Evolutionary conservation across 2,797 vertebrate genomes (phyloP).

Genomic region (Pipistrellus kuhlii): DNA sequence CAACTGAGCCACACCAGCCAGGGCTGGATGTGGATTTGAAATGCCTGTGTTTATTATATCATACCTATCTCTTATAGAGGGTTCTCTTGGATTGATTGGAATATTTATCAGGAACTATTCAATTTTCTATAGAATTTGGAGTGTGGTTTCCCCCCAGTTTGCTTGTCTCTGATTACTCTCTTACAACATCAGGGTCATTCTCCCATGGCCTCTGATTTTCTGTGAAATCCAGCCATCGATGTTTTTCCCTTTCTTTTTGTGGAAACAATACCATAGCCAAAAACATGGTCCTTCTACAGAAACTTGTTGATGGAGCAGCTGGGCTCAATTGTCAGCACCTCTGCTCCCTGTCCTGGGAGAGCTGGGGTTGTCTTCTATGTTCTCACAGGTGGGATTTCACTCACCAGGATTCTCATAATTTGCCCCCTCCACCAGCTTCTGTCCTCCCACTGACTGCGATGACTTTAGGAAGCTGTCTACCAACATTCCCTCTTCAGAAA

Average conservation of each 20-base stretch:
- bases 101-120: not conserved
- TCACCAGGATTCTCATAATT: not conserved
- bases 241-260: slow-evolving; percentile 66
- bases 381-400: not conserved
- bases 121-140: slow-evolving; percentile 49
- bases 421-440: not conserved
- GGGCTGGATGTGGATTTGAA: not conserved
- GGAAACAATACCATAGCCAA: slow-evolving; percentile 49
- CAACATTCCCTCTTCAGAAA: not conserved
- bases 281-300: slow-evolving; percentile 65
- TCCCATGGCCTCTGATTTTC: slow-evolving; percentile 58
- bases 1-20: not conserved
- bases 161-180: slow-evolving; percentile 47
- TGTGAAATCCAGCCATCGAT: slow-evolving; percentile 69
- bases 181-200: slow-evolving; percentile 38
- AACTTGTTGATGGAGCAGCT: slow-evolving; percentile 66
- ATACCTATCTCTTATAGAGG: not conserved
- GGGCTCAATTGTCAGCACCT: slow-evolving; percentile 58
- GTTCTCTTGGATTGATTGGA: not conserved
- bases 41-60: not conserved
- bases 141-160: slow-evolving; percentile 29
- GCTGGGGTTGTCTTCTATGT: not conserved
- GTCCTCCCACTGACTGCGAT: not conserved
- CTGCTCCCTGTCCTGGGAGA: slow-evolving; percentile 22
- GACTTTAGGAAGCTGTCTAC: not conserved